Evolutionary conservation across 2,888 invertebrate species (phyloP), one percentile per base, ranked within the genome.

Genomic region (Drosophila putrida): DNA sequence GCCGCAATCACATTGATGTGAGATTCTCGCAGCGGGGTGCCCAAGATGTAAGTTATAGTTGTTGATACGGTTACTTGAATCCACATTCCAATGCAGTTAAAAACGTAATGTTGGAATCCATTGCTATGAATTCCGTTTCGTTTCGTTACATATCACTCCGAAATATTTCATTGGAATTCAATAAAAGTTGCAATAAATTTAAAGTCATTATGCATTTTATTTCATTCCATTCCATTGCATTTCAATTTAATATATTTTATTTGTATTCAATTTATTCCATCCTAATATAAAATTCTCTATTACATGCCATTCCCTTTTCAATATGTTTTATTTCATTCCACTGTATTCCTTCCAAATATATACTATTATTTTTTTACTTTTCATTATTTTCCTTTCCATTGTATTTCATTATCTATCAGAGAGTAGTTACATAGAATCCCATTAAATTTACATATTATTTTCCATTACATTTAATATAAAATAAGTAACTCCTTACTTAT

Each of bases 1-100:
- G 89, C 28, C 62, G 39, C 25, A 89, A 81, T 62, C 79, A 69
- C 27, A 66, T 86, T n/a, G 79, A 89, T 20, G 46, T 87, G 28
- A 51, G 82, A 15, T 78, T 86, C 63, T 69, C 77, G 11, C 79
- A 81, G 50, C 66, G 51, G 31, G 79, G 71, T 9, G 3, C 4
- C 0, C 66, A 67, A 49, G 41, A 49, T 53, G 84, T 85, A 74
- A 20, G 54, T 51, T n/a, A 13, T 51, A 8, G 31, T 11, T 31
- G 25, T 36, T 13, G 33, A 28, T 44, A 15, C 8, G 27, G 11
- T 6, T 38, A 8, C 8, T 38, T 6, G n/a, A n/a, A 36, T n/a
- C 15, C 41, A 41, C 20, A 43, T 43, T 43, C 41, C 20, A 43
- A 6, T 25, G 11, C 20, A 43, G 20, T 20, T 20, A 20, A 20